Percentiles rank a stretch among this genome's conserved stretches.
Evolutionary conservation across 2,888 invertebrate species (phyloP).

Genomic region (Subacronicta megacephala): DNA sequence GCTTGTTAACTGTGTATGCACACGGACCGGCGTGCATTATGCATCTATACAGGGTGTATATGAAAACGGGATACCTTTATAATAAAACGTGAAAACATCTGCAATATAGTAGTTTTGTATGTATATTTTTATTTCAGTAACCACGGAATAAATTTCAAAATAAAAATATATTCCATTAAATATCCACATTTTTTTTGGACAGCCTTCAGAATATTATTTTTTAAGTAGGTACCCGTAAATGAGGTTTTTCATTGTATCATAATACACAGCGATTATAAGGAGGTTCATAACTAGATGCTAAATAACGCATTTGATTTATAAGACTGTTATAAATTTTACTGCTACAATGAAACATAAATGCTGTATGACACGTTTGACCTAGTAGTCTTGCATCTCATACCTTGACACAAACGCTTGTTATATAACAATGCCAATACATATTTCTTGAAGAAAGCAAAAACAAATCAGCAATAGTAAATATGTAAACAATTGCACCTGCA

Average conservation of each 20-base stretch:
- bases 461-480: slow-evolving; percentile 63
- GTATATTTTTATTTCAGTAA: too few species aligned
- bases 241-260: slow-evolving; percentile 37
- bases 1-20: slow-evolving; percentile 17
- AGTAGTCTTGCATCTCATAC: slow-evolving; percentile 39
- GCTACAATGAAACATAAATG: slow-evolving; percentile 17
- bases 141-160: too few species aligned
- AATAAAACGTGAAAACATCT: too few species aligned
- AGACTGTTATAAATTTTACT: slow-evolving; percentile 10
- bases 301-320: slow-evolving; percentile 27
- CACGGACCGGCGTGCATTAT: slow-evolving; percentile 12
- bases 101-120: too few species aligned
- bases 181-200: too few species aligned
- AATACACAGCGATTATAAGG: slow-evolving; percentile 31
- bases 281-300: slow-evolving; percentile 25
- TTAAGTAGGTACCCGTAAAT: slow-evolving; percentile 13
- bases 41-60: too few species aligned
- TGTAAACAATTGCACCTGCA: slow-evolving; percentile 85
- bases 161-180: too few species aligned
- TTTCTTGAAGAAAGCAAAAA: slow-evolving; percentile 56
- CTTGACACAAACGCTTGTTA: slow-evolving; percentile 43
- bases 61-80: too few species aligned
- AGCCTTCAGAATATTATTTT: too few species aligned
- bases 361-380: slow-evolving; percentile 36
- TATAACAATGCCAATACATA: slow-evolving; percentile 34